Conservation (phyloP, 2,797 vertebrate species). For the Paguma larvata region DNA sequence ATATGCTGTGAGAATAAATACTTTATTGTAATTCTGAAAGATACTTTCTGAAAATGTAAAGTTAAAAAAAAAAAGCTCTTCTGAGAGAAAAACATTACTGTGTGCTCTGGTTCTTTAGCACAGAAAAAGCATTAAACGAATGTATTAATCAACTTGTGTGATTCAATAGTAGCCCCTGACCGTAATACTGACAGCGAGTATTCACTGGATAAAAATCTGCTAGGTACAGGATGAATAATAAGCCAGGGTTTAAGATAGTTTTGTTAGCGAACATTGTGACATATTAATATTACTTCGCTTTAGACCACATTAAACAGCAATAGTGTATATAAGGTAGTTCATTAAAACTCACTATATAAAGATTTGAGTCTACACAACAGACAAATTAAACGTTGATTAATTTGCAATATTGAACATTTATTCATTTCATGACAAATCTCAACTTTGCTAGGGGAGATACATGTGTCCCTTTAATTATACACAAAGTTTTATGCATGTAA, state of each 20-base stretch:
- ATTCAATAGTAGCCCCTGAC: not conserved
- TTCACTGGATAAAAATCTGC: not conserved
- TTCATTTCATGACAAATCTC: not conserved
- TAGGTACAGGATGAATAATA: not conserved
- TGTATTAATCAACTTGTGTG: not conserved
- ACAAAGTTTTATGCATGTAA: not conserved
- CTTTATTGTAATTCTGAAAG: conserved; percentile 37
- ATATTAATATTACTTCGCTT: conserved; percentile 40
- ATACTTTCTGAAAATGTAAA: not conserved
- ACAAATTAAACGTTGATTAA: conserved; percentile 3
- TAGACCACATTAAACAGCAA: not conserved
- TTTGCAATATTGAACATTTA: not conserved
- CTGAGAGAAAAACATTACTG: not conserved
- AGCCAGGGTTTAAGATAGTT: conserved; percentile 2
- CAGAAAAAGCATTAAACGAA: not conserved
- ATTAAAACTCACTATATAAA: conserved; percentile 12
- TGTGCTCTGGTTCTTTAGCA: not conserved
- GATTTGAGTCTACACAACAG: not conserved
- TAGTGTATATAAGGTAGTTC: not conserved
- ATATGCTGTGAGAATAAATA: not conserved
- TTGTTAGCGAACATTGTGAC: not conserved
- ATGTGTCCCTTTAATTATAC: not conserved
- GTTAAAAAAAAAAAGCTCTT: not conserved
- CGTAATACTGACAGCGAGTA: not conserved
- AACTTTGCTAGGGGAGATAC: not conserved